Evolutionary conservation across 2,888 invertebrate genomes (phyloP), one percentile per base, ranked within the genome.

Genomic region (Cerceris ruficornis): DNA sequence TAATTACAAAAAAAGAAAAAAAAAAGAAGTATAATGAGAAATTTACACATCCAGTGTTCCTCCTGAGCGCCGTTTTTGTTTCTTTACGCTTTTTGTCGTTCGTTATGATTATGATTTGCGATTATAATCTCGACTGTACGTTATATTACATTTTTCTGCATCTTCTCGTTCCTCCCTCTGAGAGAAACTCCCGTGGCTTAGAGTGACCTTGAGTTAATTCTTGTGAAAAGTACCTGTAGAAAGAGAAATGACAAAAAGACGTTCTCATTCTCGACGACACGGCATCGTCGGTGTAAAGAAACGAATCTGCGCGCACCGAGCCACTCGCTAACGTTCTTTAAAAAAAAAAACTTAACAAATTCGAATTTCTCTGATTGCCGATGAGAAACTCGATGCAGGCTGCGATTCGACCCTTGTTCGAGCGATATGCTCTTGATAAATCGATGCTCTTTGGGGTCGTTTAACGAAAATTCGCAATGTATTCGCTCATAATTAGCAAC

Each of bases 241-340:
- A 79, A 17, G 65, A 69, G 52, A 74, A 71, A 28, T 28, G 79
- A 75, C 67, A 68, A 80, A 69, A 77, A 77, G 70, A 75, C 77
- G 68, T 70, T 55, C 61, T 42, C 46, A 6, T 28, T 49, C 61
- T 52, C 84, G 80, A 71, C 73, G 65, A 81, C 57, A 54, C 74
- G 70, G 69, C 64, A 68, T 73, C 52, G 69, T 72, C 83, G 72
- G 75, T 86, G 88, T 89, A 89, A 90, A 90, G 89, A 90, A 90
- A 90, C 89, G 89, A 90, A 90, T 87, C 81, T 88, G 89, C 88
- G 91, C 92, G 91, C 91, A 91, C 92, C 92, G 92, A 92, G 88
- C 91, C 91, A 92, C 91, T 90, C 90, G 82, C 84, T 84, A 50
- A 17, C 28, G 28, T 4, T 28, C 28, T 28, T 28, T n/a, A 50